Conservation (phyloP, 2,113 vertebrate genomes). For the Equus przewalskii region DNA sequence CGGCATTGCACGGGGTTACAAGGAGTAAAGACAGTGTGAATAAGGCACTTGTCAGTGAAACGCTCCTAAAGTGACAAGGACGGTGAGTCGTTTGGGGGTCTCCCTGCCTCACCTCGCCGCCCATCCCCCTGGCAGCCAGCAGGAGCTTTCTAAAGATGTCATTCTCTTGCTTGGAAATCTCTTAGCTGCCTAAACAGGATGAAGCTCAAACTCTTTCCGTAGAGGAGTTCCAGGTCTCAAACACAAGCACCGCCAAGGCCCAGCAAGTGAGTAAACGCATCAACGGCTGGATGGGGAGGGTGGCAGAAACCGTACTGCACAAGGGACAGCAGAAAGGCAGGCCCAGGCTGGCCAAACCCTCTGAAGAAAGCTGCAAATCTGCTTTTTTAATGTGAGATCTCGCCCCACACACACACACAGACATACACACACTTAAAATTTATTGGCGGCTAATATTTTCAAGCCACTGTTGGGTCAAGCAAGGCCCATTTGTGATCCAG, state of each 20-base stretch:
- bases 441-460: neutral
- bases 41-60: rapidly evolving
- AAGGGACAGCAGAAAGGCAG: neutral
- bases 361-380: neutral
- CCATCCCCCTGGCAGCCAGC: neutral
- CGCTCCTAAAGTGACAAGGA: neutral
- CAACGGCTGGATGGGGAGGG: neutral
- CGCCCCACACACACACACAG: neutral
- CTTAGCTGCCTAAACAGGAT: neutral
- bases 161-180: neutral
- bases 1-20: neutral
- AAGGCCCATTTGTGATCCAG: neutral
- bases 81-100: neutral
- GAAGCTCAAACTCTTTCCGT: neutral
- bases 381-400: neutral
- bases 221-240: neutral
- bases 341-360: neutral
- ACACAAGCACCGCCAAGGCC: neutral
- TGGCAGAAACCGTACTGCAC: no score
- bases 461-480: neutral
- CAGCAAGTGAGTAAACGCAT: neutral
- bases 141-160: neutral
- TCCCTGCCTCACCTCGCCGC: neutral
- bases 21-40: neutral
- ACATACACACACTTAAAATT: neutral